Evolutionary conservation across 2,113 vertebrate genomes (phyloP), one percentile per base, ranked within the genome.

Genomic region (Steatornis caripensis): DNA sequence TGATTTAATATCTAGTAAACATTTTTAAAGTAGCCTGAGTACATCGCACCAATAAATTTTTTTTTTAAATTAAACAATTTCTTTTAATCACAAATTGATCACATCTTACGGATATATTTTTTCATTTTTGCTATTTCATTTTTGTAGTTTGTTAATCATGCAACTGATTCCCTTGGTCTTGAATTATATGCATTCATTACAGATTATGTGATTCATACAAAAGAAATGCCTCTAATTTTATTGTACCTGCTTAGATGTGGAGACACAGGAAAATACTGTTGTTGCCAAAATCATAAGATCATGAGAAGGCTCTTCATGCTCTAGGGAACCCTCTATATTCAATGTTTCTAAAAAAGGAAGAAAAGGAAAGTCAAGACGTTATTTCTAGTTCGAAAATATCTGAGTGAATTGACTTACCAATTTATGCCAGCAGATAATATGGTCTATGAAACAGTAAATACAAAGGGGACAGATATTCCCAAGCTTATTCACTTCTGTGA

Each of bases 211-310:
- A 71, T 57, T 51, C 39, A 70, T 57, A 71, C 92, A 98, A 53
- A 80, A 84, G 76, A 88, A 93, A 87, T 54, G 16, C 32, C 32
- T 79, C 37, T 65, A 90, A 79, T 60, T 76, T 53, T 75, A 36
- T 65, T 83, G 94, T 89, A 98, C 99, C 98, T 98, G 96, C 20
- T 95, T 37, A 95, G 96, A 95, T 17, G 64, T 89, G 90, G 98
- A 99, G 65, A 99, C 88, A 68, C 92, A 98, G 60, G 93, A 97
- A 97, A 98, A 97, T 36, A 99, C 87, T 30, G 96, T 98, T 36
- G 98, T 97, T 43, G 98, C 98, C 97, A 99, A 90, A 68, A 48
- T 48, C 15, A 92, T 92, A 91, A 99, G 93, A 76, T 99, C 98
- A 77, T 98, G 97, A 54, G 97, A 90, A 95, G 68, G 94, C 45